Evolutionary conservation across 2,113 vertebrate species (phyloP).

Genomic region (Pagrus major): DNA sequence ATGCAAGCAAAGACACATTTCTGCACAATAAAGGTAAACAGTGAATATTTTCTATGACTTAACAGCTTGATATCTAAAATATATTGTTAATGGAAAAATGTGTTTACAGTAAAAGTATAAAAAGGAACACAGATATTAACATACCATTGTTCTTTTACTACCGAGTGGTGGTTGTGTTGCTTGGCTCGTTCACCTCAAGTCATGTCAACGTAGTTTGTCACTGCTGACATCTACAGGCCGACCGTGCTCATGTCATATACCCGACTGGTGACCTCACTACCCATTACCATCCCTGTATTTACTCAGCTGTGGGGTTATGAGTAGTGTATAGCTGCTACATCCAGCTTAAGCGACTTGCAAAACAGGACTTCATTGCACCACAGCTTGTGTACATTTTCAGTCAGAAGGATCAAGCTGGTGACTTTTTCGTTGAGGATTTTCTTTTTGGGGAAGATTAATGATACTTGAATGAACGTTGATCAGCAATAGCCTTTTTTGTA

Average conservation of each 20-base stretch:
- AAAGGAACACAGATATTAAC: not conserved
- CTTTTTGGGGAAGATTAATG: not conserved
- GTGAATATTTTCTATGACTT: no score
- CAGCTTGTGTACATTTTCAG: constrained; percentile 1
- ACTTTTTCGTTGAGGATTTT: no score
- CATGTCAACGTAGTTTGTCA: constrained; percentile 54
- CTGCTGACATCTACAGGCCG: constrained; percentile 76
- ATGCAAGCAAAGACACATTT: no score
- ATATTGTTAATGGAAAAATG: not conserved
- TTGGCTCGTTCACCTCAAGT: not conserved
- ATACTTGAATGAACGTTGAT: not conserved
- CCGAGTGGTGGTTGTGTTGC: not conserved
- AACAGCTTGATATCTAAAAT: not conserved
- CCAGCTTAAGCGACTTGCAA: not conserved
- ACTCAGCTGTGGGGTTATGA: constrained; percentile 36
- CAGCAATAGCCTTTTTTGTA: not conserved
- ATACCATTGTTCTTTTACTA: not conserved
- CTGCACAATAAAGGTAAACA: no score
- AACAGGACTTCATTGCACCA: constrained; percentile 12
- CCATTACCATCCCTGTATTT: constrained; percentile 22
- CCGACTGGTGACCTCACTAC: constrained; percentile 40
- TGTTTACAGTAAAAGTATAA: no score
- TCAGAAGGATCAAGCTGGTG: constrained; percentile 4
- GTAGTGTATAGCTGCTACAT: not conserved
- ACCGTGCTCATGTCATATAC: constrained; percentile 36